Evolutionary conservation across 2,797 vertebrate genomes (phyloP), one percentile per base, ranked within the genome.

Genomic region (Trachops cirrhosus): DNA sequence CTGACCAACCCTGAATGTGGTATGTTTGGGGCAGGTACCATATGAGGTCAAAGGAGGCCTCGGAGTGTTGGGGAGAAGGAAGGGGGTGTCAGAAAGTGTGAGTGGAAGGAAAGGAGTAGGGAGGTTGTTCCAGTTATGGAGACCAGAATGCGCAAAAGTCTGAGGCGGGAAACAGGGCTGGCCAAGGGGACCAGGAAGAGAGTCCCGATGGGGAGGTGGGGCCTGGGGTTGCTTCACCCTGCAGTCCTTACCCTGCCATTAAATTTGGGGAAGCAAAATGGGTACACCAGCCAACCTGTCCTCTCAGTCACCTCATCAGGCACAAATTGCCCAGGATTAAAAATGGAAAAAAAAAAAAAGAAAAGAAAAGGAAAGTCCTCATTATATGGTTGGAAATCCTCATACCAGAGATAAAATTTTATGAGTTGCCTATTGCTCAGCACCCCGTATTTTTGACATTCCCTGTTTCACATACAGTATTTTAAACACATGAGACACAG

Each of bases 401-500:
- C 93, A 48, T 41, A 86, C 85, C 24, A 32, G 77, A 95, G 96
- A 98, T 96, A 97, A 98, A 98, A 96, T 97, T 98, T 97, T 98
- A 98, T 85, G 92, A 74, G 67, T 74, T 32, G 68, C 46, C 54
- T 97, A 37, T 92, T 96, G 94, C 94, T 73, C 94, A 67, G 67
- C 46, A 82, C 93, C 89, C 96, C 0, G 0, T 64, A 78, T 94
- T 96, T 97, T 97, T 96, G 93, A 97, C 41, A 8, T 94, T 74
- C 21, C 79, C 52, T 78, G 62, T 96, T 97, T 97, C 96, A 96
- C 94, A 89, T 94, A 78, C n/a, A 97, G 79, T 97, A 96, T 98
- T 98, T 98, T 98, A 98, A 96, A 97, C 84, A 84, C 34, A 80
- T 73, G 96, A 11, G 0, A 96, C 93, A 94, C 93, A 97, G 96